Evolutionary conservation across 1,140 invertebrate species (phyloP), one percentile per base, ranked within the genome.

Genomic region (Glomeris maerens): DNA sequence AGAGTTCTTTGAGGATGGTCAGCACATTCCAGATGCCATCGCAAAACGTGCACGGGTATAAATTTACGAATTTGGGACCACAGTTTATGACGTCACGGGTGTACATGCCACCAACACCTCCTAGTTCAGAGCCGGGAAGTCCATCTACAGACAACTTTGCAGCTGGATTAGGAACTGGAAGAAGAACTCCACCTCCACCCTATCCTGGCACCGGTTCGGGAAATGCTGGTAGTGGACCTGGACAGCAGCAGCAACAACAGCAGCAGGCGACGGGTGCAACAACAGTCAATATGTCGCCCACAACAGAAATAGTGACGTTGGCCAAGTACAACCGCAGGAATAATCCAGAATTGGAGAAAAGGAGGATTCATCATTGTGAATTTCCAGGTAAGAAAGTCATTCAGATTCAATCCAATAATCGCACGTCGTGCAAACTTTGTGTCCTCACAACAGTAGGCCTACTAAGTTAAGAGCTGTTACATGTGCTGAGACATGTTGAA

Each of bases 281-380:
- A 0, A 46, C 27, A 10, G n/a, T 27, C 26, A 45, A 68, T 50
- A 61, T 62, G 5, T n/a, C n/a, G n/a, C n/a, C 66, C 66, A 57
- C 62, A 56, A 59, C 53, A 54, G 59, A 53, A 40, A 31, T 47
- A 20, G 10, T 27, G n/a, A 2, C 53, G 5, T 2, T 27, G n/a
- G 62, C 67, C 38, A 81, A 80, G 62, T 93, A 92, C 71, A 94
- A 95, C 70, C 74, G 92, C 54, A 76, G 90, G 59, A 95, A 95
- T 67, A 95, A 96, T 69, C 92, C 91, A 0, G 91, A 96, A 66
- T 67, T 95, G 52, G 92, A 95, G 66, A 94, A 93, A 67, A 73
- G 91, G 57, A 68, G 91, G 62, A 89, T 94, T 55, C 92, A 95
- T 66, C 89, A 89, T 66, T 96, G 92, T 72, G 83, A 91, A 72